phyloP scores from a whole-genome alignment of 2,113 vertebrate genomes.

The Terrapene triunguis region DNA sequence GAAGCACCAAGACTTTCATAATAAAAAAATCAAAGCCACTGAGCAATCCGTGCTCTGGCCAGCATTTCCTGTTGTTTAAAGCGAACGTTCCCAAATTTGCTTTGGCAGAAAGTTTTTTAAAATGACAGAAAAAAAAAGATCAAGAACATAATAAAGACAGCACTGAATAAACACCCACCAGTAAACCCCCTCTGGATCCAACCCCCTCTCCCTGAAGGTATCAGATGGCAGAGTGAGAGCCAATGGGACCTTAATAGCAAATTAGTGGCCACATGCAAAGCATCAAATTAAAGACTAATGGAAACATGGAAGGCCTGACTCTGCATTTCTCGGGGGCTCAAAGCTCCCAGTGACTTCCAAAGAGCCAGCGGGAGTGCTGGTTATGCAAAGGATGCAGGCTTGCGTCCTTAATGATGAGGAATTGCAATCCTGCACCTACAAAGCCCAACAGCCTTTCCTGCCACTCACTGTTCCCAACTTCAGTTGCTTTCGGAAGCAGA shows the following conservation, averaged over 20 bases:
- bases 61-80: background rate
- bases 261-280: slow-evolving; percentile 15
- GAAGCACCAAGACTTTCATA: background rate
- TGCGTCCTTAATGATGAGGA: background rate
- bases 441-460: accelerated
- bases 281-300: background rate
- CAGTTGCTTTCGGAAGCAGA: background rate
- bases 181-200: background rate
- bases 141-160: background rate
- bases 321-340: background rate
- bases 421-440: background rate
- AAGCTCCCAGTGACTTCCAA: background rate
- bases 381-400: background rate
- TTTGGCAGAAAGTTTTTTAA: background rate
- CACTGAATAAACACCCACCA: background rate
- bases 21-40: background rate
- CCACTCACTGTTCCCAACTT: background rate
- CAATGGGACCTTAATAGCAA: background rate
- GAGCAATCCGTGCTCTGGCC: background rate
- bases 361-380: background rate
- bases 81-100: accelerated
- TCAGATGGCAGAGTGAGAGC: slow-evolving; percentile 8
- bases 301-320: slow-evolving; percentile 31
- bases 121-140: background rate
- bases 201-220: slow-evolving; percentile 52